Evolutionary conservation across 2,113 vertebrate genomes (phyloP).

Genomic region (Microcebus lehilahytsara): DNA sequence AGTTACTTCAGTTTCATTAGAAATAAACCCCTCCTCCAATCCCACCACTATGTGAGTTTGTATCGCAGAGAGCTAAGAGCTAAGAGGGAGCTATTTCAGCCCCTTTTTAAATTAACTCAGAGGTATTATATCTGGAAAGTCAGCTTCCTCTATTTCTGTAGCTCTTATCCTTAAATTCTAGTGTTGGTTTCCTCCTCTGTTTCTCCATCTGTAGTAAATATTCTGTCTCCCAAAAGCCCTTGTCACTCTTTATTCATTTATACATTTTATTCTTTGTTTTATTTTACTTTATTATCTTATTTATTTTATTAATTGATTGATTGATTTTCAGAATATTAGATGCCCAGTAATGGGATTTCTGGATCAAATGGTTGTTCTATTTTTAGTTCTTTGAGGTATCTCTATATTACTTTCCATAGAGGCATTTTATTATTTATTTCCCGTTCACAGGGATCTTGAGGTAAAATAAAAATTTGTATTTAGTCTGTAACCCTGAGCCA

Average conservation of each 20-base stretch:
- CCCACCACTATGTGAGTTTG: neutral
- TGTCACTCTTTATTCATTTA: neutral
- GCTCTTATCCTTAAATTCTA: neutral
- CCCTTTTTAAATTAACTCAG: neutral
- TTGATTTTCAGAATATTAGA: too few relatives aligned
- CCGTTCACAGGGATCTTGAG: neutral
- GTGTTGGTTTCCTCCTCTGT: neutral
- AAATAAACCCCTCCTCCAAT: neutral
- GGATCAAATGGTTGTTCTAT: too few relatives aligned
- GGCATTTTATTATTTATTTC: neutral
- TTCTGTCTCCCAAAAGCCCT: neutral
- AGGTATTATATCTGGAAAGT: neutral
- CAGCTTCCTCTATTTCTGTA: neutral
- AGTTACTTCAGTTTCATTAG: neutral
- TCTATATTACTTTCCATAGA: too few relatives aligned
- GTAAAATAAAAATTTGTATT: neutral
- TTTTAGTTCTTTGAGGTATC: too few relatives aligned
- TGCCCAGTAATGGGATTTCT: too few relatives aligned
- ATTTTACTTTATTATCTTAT: too few relatives aligned
- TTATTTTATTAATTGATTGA: too few relatives aligned
- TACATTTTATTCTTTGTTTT: neutral
- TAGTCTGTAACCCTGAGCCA: neutral
- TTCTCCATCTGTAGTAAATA: neutral
- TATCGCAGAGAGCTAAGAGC: accelerated
- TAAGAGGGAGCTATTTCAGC: neutral